phyloP scores from a whole-genome alignment of 1,140 invertebrate species.

The Drosophila cardini region DNA sequence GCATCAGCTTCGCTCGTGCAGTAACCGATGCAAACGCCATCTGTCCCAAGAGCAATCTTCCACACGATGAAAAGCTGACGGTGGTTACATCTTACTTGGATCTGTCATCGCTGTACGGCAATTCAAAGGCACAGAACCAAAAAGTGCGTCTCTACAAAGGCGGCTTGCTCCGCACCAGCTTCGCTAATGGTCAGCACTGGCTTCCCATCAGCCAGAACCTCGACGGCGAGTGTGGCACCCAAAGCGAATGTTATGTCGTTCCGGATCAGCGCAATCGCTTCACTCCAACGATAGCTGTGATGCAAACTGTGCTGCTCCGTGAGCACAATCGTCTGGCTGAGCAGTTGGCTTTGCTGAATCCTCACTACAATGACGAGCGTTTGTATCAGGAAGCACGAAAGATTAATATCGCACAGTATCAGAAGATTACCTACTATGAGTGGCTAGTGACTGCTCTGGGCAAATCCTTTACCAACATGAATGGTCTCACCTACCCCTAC shows the following conservation, averaged over 20 bases:
- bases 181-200: conserved; percentile 88
- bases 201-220: conserved; percentile 88
- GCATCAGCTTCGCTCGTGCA: conserved; percentile 93
- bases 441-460: conserved; percentile 93
- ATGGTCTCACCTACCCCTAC: conserved; percentile 88
- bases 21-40: conserved; percentile 88
- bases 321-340: conserved; percentile 96
- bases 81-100: conserved; percentile 93
- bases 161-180: conserved; percentile 87
- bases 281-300: conserved; percentile 90
- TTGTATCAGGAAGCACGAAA: conserved; percentile 94
- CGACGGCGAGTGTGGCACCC: conserved; percentile 87
- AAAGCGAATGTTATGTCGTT: conserved; percentile 89
- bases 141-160: conserved; percentile 88
- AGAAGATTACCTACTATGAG: conserved; percentile 94
- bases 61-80: conserved; percentile 91
- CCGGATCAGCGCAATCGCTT: conserved; percentile 95
- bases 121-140: conserved; percentile 86
- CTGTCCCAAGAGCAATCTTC: conserved; percentile 86
- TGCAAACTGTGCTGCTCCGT: conserved; percentile 93
- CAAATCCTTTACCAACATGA: conserved; percentile 87
- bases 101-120: conserved; percentile 93
- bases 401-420: conserved; percentile 91
- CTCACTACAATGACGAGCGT: conserved; percentile 94
- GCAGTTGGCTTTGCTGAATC: conserved; percentile 90